These are phyloP conservation scores for Alauda arvensis DNA, from an alignment of 2,797 vertebrate genomes.

Conservation along the genomic window DNA sequence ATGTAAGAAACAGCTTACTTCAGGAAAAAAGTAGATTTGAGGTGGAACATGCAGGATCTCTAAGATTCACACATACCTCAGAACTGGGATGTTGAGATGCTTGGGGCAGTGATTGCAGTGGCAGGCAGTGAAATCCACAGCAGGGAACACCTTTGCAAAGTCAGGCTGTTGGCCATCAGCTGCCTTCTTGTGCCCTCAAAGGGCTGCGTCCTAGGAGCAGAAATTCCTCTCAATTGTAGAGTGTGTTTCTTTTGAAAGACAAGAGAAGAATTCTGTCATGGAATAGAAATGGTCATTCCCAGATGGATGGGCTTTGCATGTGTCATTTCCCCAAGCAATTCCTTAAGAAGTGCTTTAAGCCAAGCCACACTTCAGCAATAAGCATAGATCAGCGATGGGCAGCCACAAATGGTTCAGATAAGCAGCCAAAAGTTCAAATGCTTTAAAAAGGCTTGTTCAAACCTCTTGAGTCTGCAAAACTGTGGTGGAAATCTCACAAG, in stretches of 20 bases:
- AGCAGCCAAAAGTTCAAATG: slow-evolving; percentile 50
- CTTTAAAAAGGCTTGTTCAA: slow-evolving; percentile 38
- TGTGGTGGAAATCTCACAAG: slow-evolving; percentile 53
- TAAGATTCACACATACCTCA: background rate
- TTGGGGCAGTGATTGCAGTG: background rate
- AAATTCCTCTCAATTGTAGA: background rate
- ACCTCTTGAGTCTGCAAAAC: slow-evolving; percentile 39
- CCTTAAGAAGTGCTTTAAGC: background rate
- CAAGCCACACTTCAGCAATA: slow-evolving; percentile 36
- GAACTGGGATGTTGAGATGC: rapidly evolving
- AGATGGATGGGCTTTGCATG: background rate
- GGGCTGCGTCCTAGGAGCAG: background rate
- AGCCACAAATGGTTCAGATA: slow-evolving; percentile 39
- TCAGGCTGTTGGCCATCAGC: background rate
- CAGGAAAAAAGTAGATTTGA: background rate
- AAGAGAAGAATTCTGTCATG: background rate
- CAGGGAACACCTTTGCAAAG: background rate
- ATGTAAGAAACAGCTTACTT: slow-evolving; percentile 12
- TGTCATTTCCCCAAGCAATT: slow-evolving; percentile 4
- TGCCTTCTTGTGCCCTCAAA: background rate
- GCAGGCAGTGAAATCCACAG: background rate
- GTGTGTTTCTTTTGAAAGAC: background rate
- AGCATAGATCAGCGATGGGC: slow-evolving; percentile 12
- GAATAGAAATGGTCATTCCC: background rate
- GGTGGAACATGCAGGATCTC: background rate